Percentiles rank a stretch among this genome's conserved stretches.
These are phyloP conservation scores for Corythornis cristatus DNA, from an alignment of 2,113 vertebrate species.

Conservation along the genomic window DNA sequence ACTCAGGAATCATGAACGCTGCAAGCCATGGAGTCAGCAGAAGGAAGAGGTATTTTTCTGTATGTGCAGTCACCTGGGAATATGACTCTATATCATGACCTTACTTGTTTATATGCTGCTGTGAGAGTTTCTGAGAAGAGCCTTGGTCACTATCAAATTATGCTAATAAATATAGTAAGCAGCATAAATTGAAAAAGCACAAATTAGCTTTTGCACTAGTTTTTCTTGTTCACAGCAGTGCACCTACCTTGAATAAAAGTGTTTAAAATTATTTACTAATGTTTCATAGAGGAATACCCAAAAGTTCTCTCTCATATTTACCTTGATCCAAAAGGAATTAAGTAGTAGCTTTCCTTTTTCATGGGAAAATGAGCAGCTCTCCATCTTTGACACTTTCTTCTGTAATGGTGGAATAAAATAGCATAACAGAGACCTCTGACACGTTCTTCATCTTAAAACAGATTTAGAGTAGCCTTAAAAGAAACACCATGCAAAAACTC, in stretches of 20 bases:
- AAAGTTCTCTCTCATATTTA: neutral
- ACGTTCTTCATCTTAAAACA: neutral
- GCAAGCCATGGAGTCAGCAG: neutral
- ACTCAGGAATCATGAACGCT: fast-evolving
- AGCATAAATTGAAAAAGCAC: neutral
- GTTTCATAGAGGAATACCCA: neutral
- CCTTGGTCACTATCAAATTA: neutral
- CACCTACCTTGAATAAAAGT: neutral
- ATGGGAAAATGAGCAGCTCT: constrained; percentile 8
- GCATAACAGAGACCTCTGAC: neutral
- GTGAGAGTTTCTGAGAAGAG: neutral
- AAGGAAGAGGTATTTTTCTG: neutral
- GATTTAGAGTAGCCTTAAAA: neutral
- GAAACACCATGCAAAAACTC: neutral
- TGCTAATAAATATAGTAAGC: neutral
- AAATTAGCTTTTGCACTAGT: neutral
- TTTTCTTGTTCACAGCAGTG: neutral
- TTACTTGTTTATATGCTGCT: neutral
- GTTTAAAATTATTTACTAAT: neutral
- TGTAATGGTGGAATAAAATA: constrained; percentile 25
- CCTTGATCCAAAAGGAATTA: neutral
- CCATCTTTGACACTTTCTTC: neutral
- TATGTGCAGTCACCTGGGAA: neutral
- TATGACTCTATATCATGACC: neutral
- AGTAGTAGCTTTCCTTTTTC: neutral